Evolutionary conservation across 2,888 invertebrate genomes (phyloP).

Genomic region (Polydrusus tereticollis): DNA sequence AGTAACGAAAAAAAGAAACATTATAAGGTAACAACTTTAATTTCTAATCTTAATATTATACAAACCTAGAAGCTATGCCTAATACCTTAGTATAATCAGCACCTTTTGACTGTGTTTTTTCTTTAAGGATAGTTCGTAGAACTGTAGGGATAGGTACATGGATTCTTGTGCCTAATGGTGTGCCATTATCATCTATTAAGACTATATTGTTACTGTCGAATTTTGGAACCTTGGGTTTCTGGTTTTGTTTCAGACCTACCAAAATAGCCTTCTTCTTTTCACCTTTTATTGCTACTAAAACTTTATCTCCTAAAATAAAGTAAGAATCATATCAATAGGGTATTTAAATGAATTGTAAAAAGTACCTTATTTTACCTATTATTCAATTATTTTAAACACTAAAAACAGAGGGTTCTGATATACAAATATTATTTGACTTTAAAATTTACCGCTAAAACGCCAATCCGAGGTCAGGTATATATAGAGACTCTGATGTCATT

Average conservation of each 20-base stretch:
- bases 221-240: slow-evolving; percentile 85
- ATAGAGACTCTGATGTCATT: too few relatives aligned
- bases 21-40: not conserved
- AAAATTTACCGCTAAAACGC: too few relatives aligned
- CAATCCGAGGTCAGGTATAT: too few relatives aligned
- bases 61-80: slow-evolving; percentile 90
- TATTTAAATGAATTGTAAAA: too few relatives aligned
- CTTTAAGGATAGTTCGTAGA: slow-evolving; percentile 83
- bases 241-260: slow-evolving; percentile 89
- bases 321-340: too few relatives aligned
- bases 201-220: slow-evolving; percentile 98
- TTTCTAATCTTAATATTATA: slow-evolving; percentile 67
- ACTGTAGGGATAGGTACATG: slow-evolving; percentile 95
- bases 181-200: slow-evolving; percentile 93
- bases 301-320: slow-evolving; percentile 79
- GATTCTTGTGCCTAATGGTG: slow-evolving; percentile 95
- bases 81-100: slow-evolving; percentile 94
- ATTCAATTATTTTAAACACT: not conserved
- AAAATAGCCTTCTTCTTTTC: slow-evolving; percentile 94
- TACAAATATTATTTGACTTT: too few relatives aligned
- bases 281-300: slow-evolving; percentile 93
- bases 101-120: slow-evolving; percentile 83
- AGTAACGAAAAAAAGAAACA: not conserved
- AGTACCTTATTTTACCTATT: too few relatives aligned
- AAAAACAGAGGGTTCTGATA: not conserved